Evolutionary conservation across 2,888 invertebrate genomes (phyloP).

Genomic region (Athalia rosae): DNA sequence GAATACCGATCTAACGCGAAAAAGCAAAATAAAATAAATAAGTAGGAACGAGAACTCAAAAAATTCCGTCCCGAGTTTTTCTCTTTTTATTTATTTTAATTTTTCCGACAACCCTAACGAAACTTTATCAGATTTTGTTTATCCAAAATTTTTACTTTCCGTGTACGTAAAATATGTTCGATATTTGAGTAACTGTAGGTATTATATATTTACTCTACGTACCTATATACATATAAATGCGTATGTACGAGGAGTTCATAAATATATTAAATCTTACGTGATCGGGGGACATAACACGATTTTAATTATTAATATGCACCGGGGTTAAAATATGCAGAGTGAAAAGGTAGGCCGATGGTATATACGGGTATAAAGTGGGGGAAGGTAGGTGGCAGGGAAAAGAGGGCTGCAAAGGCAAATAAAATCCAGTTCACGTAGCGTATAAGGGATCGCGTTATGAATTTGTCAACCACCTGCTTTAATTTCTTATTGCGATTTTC

Average conservation of each 20-base stretch:
- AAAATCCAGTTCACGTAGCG: background rate
- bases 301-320: conserved; percentile 18
- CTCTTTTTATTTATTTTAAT: no score
- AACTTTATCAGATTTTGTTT: no score
- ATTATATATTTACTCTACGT: background rate
- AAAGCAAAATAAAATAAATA: background rate
- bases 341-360: background rate
- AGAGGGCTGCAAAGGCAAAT: background rate
- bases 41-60: no score
- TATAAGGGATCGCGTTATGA: background rate
- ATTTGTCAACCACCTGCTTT: background rate
- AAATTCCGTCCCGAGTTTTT: no score
- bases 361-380: no score
- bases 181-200: background rate
- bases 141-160: no score
- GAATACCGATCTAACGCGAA: background rate
- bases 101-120: no score
- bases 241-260: background rate
- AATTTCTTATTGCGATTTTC: background rate
- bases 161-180: background rate
- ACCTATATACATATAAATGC: background rate
- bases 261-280: conserved; percentile 39
- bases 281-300: conserved; percentile 13
- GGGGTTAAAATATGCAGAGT: conserved; percentile 12
- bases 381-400: background rate